Conservation (phyloP, 2,113 vertebrate genomes). For the Xenopus laevis region DNA sequence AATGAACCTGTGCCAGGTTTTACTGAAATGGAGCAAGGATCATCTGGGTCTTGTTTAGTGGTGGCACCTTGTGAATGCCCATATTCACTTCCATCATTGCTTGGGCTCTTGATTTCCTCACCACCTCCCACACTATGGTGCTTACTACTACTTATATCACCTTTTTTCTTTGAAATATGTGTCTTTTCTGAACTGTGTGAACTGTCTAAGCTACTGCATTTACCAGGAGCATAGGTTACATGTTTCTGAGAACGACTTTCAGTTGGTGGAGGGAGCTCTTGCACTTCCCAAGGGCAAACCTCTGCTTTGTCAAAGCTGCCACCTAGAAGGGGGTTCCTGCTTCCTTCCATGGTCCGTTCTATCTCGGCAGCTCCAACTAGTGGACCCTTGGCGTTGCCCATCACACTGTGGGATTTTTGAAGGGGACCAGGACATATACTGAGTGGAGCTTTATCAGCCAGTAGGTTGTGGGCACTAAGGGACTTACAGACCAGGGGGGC, state of each 20-base stretch:
- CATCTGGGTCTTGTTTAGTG: background rate
- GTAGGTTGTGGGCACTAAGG: slow-evolving; percentile 83
- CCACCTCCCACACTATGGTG: slow-evolving; percentile 12
- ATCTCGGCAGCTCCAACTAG: slow-evolving; percentile 52
- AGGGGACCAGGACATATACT: slow-evolving; percentile 60
- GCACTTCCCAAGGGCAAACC: slow-evolving; percentile 63
- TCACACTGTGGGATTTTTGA: slow-evolving; percentile 76
- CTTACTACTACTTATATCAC: slow-evolving; percentile 2
- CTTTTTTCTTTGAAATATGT: slow-evolving; percentile 14
- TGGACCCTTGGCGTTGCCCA: slow-evolving; percentile 48
- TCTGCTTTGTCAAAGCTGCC: slow-evolving; percentile 56
- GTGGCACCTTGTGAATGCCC: rapidly evolving
- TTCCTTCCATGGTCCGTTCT: slow-evolving; percentile 11
- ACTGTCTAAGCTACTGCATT: slow-evolving; percentile 55
- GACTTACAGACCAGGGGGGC: slow-evolving; percentile 78
- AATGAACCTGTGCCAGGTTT: background rate
- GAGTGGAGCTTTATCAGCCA: slow-evolving; percentile 62
- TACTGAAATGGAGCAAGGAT: background rate
- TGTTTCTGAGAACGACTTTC: slow-evolving; percentile 64
- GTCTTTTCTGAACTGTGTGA: slow-evolving; percentile 38
- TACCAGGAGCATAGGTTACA: slow-evolving; percentile 67
- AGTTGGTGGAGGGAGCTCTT: slow-evolving; percentile 42
- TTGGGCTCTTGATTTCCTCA: slow-evolving; percentile 9
- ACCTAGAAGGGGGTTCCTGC: slow-evolving; percentile 53
- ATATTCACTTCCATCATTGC: background rate